phyloP scores from a whole-genome alignment of 2,888 invertebrate species.

The Napeogenes inachia region DNA sequence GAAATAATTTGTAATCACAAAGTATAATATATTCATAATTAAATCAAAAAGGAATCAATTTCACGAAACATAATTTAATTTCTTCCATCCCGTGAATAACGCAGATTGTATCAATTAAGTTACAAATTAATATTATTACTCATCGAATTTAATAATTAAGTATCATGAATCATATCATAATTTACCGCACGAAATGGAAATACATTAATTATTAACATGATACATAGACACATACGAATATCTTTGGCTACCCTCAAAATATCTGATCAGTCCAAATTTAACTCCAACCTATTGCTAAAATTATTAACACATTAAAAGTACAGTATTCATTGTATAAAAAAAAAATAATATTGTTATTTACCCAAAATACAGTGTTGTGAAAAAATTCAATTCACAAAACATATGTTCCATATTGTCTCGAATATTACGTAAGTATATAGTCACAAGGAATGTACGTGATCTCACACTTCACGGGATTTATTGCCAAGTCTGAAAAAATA shows the following conservation, averaged over 20 bases:
- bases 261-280: no score
- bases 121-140: conserved; percentile 29
- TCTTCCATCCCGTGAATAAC: conserved; percentile 18
- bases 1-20: no score
- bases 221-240: not conserved
- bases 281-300: no score
- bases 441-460: conserved; percentile 30
- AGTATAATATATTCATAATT: not conserved
- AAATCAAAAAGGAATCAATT: conserved; percentile 7
- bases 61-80: conserved; percentile 12
- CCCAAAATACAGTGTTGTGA: not conserved
- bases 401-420: conserved; percentile 23
- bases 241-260: not conserved
- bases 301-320: no score
- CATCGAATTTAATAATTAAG: conserved; percentile 30
- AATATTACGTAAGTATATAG: conserved; percentile 27
- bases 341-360: no score
- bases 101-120: conserved; percentile 28
- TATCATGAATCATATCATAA: conserved; percentile 28
- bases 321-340: no score
- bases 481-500: conserved; percentile 34
- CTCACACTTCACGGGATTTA: conserved; percentile 33
- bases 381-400: conserved; percentile 12
- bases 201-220: conserved; percentile 21
- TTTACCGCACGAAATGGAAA: conserved; percentile 25